phyloP scores from a whole-genome alignment of 2,797 vertebrate genomes.

The Acridotheres tristis region DNA sequence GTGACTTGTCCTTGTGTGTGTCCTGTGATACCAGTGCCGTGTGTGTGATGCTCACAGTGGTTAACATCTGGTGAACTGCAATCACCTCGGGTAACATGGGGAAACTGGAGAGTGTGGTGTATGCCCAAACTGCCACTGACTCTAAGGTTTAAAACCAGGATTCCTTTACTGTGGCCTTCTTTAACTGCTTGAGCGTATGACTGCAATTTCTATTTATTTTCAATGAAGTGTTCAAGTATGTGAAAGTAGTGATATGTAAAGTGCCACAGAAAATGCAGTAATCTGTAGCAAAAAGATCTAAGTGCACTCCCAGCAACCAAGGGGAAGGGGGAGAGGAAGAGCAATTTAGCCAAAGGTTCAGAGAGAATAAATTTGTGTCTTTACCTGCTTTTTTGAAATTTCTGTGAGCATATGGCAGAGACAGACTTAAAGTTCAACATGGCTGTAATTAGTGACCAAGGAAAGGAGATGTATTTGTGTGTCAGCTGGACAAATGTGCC shows the following conservation, averaged over 20 bases:
- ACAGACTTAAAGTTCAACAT: not conserved
- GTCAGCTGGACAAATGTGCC: conserved; percentile 41
- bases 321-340: not conserved
- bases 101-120: not conserved
- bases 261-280: not conserved
- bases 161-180: not conserved
- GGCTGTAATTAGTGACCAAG: conserved; percentile 10
- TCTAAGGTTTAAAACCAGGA: not conserved
- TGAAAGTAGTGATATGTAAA: not conserved
- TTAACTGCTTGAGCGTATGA: not conserved
- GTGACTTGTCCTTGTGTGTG: not conserved
- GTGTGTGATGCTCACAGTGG: not conserved
- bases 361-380: not conserved
- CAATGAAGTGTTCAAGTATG: not conserved
- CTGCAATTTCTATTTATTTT: not conserved
- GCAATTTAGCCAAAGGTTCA: not conserved
- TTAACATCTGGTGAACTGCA: not conserved
- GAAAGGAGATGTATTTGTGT: conserved; percentile 32
- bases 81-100: rapidly evolving
- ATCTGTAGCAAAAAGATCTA: not conserved
- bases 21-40: not conserved
- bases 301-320: not conserved
- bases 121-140: not conserved
- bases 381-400: not conserved
- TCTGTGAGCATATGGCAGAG: not conserved